Evolutionary conservation across 1,140 invertebrate genomes (phyloP), one percentile per base, ranked within the genome.

Genomic region (Lutraria rhynchaena): DNA sequence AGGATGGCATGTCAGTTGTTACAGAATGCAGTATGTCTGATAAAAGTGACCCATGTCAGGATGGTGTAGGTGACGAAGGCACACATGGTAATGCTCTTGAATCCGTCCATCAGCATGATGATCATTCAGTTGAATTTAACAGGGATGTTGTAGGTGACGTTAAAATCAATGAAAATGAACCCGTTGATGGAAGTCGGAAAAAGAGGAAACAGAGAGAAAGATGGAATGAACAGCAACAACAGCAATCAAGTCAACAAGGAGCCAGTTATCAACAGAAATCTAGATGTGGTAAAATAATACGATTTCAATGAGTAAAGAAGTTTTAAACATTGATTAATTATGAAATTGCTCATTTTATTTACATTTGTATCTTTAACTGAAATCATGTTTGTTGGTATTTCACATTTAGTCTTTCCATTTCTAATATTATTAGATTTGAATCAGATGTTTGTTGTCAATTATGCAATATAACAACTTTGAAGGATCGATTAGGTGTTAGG

Each of bases 111-210:
- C 9, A 11, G 11, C 7, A 58, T 9, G 27, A 17, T 63, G 33
- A 63, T n/a, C 4, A 17, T 44, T n/a, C 13, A 7, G n/a, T n/a
- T n/a, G n/a, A n/a, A n/a, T n/a, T n/a, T n/a, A n/a, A n/a, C n/a
- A n/a, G n/a, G 9, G 22, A 22, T 19, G 9, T 57, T 13, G 55
- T 22, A 57, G 55, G 22, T 22, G 19, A 57, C 55, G 7, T 9
- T 9, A 13, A 9, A 9, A 9, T 15, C 9, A 58, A 17, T 58
- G 11, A 9, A 58, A 22, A n/a, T 9, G 74, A 83, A 77, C 65
- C 73, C 60, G 73, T 61, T 33, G 81, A 67, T 69, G 73, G 76
- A 9, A 80, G 53, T 49, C 57, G 73, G 65, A 57, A 60, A 44
- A 76, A 71, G 44, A 76, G 51, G 65, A 71, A 70, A 35, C 60